A percentile compares a stretch with the other conserved stretches of the same genome.
Evolutionary conservation across 2,797 vertebrate genomes (phyloP).

Genomic region (Typhlichthys subterraneus): DNA sequence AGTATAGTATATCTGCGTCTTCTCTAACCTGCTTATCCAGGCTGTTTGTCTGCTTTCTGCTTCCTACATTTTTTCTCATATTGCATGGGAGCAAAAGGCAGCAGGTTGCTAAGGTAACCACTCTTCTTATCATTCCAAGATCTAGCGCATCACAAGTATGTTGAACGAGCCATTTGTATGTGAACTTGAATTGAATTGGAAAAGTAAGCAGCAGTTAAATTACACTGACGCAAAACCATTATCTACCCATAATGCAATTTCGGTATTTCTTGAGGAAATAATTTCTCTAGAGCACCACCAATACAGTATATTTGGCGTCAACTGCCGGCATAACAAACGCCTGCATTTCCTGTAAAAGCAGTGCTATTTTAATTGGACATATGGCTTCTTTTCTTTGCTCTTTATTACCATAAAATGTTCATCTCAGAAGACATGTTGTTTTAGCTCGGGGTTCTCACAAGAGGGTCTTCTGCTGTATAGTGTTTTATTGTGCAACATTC

Average conservation of each 20-base stretch:
- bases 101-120: conserved; percentile 70
- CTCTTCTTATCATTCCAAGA: conserved; percentile 43
- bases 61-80: conserved; percentile 53
- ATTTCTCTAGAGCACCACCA: conserved; percentile 1
- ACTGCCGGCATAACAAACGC: no score
- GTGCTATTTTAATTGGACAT: no score
- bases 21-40: conserved; percentile 30
- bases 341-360: no score
- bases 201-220: conserved; percentile 19
- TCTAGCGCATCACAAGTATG: conserved; percentile 29
- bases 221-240: conserved; percentile 8
- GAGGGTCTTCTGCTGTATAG: no score
- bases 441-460: no score
- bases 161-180: conserved; percentile 44
- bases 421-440: no score
- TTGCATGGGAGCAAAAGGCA: conserved; percentile 42
- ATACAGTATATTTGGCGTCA: neutral
- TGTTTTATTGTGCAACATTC: no score
- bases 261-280: no score
- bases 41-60: conserved; percentile 2
- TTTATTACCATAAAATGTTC: no score
- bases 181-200: conserved; percentile 29
- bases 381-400: no score
- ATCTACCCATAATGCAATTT: neutral
- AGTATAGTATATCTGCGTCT: neutral